Base-by-base conservation (phyloP, 2,797 vertebrate species). In the Lophius americanus region DNA sequence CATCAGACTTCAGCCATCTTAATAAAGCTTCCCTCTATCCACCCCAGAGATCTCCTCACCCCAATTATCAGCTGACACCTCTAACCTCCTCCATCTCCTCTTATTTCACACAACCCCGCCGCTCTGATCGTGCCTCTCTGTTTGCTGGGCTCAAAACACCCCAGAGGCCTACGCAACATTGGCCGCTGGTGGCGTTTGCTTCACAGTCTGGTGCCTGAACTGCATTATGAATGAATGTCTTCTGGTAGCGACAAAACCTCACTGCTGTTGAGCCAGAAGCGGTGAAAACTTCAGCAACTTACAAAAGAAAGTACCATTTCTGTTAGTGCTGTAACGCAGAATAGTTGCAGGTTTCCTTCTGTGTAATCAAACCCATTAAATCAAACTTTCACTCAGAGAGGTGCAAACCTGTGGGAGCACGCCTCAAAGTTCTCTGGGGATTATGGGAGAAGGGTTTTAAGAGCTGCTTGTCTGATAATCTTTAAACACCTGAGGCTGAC, bases 11-110 rank as follows among this genome's bases (percentile, higher is more conserved):
- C 64, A 89, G 80, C 82, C 44, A 85, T 90, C 92, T 92, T 91
- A 91, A 92, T 91, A 92, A 93, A 91, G 84, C 88, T 85, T 75
- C 71, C 70, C 71, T 86, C 79, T 75, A 90, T 91, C 88, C 88
- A 86, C 86, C 80, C 83, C 60, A 49, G 84, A 87, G 87, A 92
- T 91, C 90, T 87, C 79, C 89, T 94, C 91, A 92, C 90, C 91
- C 89, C 92, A 93, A 94, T 94, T 93, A 93, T 87, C 89, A 73
- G 70, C 47, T 82, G 88, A 89, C 89, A 91, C 88, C 86, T 85
- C 89, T 43, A 79, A 70, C 78, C 76, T 76, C 81, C 78, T 79
- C 81, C 71, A 63, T 66, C 80, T 72, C 73, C 73, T 76, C 85
- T 78, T 75, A 63, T 72, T 76, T 73, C 78, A 70, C 82, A 67